Evolutionary conservation across 2,797 vertebrate species (phyloP).

Genomic region (Muraenolepis orangiensis): DNA sequence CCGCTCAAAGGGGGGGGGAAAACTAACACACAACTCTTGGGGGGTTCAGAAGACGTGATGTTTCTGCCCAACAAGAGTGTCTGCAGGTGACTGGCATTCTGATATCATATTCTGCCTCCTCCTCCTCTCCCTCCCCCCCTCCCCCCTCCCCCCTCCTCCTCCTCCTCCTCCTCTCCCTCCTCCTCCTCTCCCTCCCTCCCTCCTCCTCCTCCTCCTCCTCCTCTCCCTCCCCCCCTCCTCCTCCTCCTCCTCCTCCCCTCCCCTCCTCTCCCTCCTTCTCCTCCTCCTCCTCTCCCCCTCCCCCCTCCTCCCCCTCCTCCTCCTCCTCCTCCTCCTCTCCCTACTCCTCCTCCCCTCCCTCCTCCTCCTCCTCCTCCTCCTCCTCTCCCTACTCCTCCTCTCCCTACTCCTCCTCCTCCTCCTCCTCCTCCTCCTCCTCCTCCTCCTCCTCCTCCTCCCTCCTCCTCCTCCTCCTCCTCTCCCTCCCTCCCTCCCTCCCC

Average conservation of each 20-base stretch:
- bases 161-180: conserved; percentile 45
- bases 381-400: conserved; percentile 39
- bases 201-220: conserved; percentile 13
- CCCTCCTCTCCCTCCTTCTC: too few species aligned
- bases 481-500: too few species aligned
- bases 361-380: conserved; percentile 15
- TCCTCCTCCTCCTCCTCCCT: conserved; percentile 6
- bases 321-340: conserved; percentile 39
- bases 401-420: not conserved
- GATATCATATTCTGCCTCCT: not conserved
- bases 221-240: conserved; percentile 37
- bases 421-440: conserved; percentile 45
- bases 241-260: not conserved
- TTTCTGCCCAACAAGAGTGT: not conserved
- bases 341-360: conserved; percentile 22
- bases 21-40: not conserved
- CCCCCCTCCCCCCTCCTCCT: too few species aligned
- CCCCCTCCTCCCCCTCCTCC: not conserved
- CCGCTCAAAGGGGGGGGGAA: not conserved
- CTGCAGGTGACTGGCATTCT: not conserved
- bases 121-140: not conserved
- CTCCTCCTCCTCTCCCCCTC: conserved; percentile 53
- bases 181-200: conserved; percentile 10
- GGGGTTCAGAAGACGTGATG: not conserved
- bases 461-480: conserved; percentile 26